These are phyloP conservation scores for Odontesthes bonariensis DNA, from an alignment of 2,113 vertebrate genomes.

Conservation along the genomic window DNA sequence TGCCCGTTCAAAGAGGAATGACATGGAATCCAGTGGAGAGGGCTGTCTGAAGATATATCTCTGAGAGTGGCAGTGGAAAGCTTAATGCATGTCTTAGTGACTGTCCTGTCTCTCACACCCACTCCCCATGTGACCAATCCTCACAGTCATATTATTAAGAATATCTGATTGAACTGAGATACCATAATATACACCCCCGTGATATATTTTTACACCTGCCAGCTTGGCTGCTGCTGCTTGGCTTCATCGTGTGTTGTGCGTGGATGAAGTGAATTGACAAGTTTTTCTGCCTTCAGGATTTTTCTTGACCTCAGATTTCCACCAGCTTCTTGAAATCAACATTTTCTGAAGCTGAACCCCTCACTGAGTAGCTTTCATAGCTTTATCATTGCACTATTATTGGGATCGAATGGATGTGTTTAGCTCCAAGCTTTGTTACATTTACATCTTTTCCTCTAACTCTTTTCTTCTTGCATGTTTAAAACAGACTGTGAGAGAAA, in stretches of 20 bases:
- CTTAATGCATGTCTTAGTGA: slow-evolving; percentile 71
- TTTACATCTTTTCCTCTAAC: slow-evolving; percentile 47
- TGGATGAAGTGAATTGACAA: too few relatives aligned
- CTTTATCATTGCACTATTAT: slow-evolving; percentile 40
- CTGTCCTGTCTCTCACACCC: slow-evolving; percentile 70
- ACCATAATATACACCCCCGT: slow-evolving; percentile 42
- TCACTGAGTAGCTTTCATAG: slow-evolving; percentile 26
- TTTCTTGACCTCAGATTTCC: slow-evolving; percentile 56
- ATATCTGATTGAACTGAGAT: slow-evolving; percentile 51
- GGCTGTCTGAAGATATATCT: slow-evolving; percentile 72
- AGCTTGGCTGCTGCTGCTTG: slow-evolving; percentile 39
- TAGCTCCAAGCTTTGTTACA: slow-evolving; percentile 42
- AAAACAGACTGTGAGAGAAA: slow-evolving; percentile 55
- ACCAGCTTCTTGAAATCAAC: slow-evolving; percentile 42
- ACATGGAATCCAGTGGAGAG: slow-evolving; percentile 74
- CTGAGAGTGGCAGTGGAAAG: slow-evolving; percentile 57
- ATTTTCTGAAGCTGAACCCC: slow-evolving; percentile 37
- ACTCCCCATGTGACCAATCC: slow-evolving; percentile 54
- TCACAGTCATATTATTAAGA: slow-evolving; percentile 50
- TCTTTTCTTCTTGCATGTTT: slow-evolving; percentile 40
- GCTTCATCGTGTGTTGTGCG: slow-evolving; percentile 42
- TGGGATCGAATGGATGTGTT: slow-evolving; percentile 58
- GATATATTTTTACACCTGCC: slow-evolving; percentile 61
- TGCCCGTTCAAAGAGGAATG: slow-evolving; percentile 71
- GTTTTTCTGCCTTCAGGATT: slow-evolving; percentile 58